Percentiles rank a stretch among this genome's conserved stretches.
Conservation (phyloP, 2,113 vertebrate species). For the Parotia lawesii region DNA sequence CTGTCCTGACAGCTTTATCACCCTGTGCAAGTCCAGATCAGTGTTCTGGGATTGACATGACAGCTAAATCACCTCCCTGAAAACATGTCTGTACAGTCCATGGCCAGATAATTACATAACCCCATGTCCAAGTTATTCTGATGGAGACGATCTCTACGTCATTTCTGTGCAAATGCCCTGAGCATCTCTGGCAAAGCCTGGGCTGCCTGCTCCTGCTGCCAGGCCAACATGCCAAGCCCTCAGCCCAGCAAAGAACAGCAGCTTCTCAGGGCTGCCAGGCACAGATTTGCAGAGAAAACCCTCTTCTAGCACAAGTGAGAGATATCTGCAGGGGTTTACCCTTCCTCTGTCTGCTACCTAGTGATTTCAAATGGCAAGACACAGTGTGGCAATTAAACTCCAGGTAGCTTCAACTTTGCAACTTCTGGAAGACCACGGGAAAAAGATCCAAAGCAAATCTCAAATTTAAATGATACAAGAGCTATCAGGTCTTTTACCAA, state of each 20-base stretch:
- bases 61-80: not conserved
- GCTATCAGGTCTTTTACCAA: not conserved
- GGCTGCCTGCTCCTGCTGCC: not conserved
- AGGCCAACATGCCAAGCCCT: rapidly evolving
- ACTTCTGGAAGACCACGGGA: not conserved
- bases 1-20: not conserved
- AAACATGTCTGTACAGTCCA: not conserved
- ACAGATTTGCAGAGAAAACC: not conserved
- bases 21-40: not conserved
- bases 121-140: rapidly evolving
- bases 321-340: not conserved
- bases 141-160: rapidly evolving
- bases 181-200: not conserved
- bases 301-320: not conserved
- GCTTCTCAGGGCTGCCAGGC: not conserved
- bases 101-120: not conserved
- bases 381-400: not conserved
- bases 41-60: not conserved
- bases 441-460: not conserved
- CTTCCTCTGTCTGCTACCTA: not conserved
- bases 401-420: not conserved
- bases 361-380: not conserved
- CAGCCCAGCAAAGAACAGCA: not conserved
- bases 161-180: not conserved
- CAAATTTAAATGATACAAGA: not conserved